Evolutionary conservation across 2,797 vertebrate species (phyloP).

Genomic region (Aldrovandia affinis): DNA sequence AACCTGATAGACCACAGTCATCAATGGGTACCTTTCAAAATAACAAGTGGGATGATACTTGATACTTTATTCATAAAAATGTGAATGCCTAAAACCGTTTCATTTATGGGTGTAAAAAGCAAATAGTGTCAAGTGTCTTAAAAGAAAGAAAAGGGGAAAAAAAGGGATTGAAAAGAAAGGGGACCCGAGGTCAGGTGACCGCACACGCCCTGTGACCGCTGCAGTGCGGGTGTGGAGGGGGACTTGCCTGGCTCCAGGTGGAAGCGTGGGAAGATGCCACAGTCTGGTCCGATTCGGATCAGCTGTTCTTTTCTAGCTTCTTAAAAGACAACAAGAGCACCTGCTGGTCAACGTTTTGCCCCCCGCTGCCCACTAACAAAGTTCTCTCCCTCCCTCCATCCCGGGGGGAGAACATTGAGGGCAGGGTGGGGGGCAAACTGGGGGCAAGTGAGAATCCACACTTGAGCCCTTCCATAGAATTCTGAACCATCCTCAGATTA

Average conservation of each 20-base stretch:
- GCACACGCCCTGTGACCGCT: background rate
- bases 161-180: background rate
- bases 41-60: background rate
- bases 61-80: background rate
- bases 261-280: slow-evolving; percentile 29
- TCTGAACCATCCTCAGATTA: background rate
- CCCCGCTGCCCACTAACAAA: background rate
- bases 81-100: background rate
- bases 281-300: slow-evolving; percentile 29
- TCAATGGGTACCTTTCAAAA: background rate
- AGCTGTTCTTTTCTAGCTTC: slow-evolving; percentile 31
- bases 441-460: background rate
- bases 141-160: background rate
- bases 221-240: background rate
- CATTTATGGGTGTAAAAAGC: background rate
- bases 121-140: background rate
- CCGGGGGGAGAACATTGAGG: no score
- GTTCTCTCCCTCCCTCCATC: background rate
- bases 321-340: slow-evolving; percentile 30
- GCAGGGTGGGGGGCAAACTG: background rate
- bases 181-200: background rate
- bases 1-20: background rate
- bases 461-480: background rate
- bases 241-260: slow-evolving; percentile 26
- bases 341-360: background rate